phyloP scores from a whole-genome alignment of 2,113 vertebrate genomes.

The Pseudorectes ferrugineus region DNA sequence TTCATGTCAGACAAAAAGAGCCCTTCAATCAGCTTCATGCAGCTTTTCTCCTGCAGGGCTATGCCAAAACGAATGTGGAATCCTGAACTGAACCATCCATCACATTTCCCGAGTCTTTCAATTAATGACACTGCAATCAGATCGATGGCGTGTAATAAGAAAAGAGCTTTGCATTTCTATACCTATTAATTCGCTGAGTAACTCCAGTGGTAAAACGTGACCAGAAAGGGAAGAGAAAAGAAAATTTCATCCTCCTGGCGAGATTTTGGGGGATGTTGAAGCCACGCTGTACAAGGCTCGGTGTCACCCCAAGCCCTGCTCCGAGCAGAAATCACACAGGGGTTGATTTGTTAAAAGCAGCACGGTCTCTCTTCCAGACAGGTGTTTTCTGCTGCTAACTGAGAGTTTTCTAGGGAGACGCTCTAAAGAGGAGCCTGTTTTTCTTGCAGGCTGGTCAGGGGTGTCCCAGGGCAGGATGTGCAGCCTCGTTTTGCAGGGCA shows the following conservation, averaged over 20 bases:
- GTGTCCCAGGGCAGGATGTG: neutral
- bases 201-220: conserved; percentile 73
- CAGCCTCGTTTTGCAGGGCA: neutral
- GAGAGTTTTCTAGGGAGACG: neutral
- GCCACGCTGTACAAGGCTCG: neutral
- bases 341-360: neutral
- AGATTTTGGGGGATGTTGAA: conserved; percentile 15
- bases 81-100: conserved; percentile 70
- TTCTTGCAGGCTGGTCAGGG: neutral
- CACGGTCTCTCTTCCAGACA: neutral
- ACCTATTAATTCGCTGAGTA: conserved; percentile 82
- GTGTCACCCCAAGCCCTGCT: neutral
- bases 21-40: conserved; percentile 66
- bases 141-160: conserved; percentile 81
- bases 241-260: conserved; percentile 39
- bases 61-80: conserved; percentile 64
- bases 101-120: conserved; percentile 72
- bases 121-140: conserved; percentile 80
- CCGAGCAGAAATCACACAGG: neutral
- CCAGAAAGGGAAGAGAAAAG: conserved; percentile 70
- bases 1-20: conserved; percentile 71
- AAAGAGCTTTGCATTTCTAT: conserved; percentile 80
- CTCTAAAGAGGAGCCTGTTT: neutral
- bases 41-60: conserved; percentile 68
- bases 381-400: neutral